Evolutionary conservation across 1,140 invertebrate genomes (phyloP).

Genomic region (Belonocnema kinseyi): DNA sequence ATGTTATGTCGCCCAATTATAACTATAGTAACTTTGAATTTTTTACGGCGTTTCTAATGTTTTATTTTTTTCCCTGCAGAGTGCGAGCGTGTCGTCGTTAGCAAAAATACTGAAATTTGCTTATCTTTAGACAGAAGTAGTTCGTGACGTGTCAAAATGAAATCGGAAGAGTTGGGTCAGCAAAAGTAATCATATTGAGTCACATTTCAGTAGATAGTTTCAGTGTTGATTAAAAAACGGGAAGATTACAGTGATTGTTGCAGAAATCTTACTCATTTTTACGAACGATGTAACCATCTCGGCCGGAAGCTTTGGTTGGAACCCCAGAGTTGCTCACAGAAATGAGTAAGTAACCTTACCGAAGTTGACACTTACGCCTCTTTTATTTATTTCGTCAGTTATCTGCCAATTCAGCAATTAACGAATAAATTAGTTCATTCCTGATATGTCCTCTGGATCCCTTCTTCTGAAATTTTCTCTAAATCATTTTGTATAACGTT

Average conservation of each 20-base stretch:
- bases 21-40: no score
- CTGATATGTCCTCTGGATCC: not conserved
- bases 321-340: conserved; percentile 7
- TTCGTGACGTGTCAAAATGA: conserved; percentile 17
- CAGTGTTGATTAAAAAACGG: conserved; percentile 3
- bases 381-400: conserved; percentile 27
- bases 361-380: conserved; percentile 10
- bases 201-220: not conserved
- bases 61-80: no score
- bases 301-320: not conserved
- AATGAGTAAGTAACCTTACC: conserved; percentile 22
- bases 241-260: not conserved
- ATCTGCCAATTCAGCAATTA: conserved; percentile 26
- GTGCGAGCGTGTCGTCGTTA: no score
- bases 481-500: not conserved
- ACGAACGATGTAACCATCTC: conserved; percentile 6
- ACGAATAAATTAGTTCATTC: not conserved
- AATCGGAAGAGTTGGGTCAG: not conserved
- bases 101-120: no score
- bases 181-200: conserved; percentile 1
- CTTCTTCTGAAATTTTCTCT: not conserved
- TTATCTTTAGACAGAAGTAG: not conserved
- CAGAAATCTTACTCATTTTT: not conserved
- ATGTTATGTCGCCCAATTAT: no score
- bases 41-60: no score